phyloP scores from a whole-genome alignment of 2,888 invertebrate species.

The Plemyria rubiginata region DNA sequence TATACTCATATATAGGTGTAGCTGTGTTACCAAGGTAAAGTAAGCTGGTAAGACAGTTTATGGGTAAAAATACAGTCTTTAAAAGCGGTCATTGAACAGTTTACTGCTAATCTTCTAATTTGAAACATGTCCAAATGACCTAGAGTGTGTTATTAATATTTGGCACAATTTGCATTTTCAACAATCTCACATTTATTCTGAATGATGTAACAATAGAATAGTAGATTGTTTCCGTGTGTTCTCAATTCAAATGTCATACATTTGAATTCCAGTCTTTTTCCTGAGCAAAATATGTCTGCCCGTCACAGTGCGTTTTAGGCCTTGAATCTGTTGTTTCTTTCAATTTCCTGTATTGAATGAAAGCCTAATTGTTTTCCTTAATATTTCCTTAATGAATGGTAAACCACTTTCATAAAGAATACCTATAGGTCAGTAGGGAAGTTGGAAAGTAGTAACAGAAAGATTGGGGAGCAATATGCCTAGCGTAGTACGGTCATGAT shows the following conservation, averaged over 20 bases:
- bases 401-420: no score
- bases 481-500: no score
- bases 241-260: no score
- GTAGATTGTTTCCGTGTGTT: background rate
- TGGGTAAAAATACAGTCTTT: background rate
- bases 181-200: background rate
- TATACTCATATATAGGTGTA: background rate
- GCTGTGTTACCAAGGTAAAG: background rate
- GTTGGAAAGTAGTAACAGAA: no score
- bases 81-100: background rate
- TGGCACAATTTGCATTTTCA: background rate
- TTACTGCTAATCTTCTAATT: background rate
- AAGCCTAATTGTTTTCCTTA: background rate
- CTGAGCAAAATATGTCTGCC: background rate
- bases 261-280: background rate
- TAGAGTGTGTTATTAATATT: background rate
- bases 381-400: no score
- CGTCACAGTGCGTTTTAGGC: background rate
- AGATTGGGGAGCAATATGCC: no score
- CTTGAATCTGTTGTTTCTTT: background rate
- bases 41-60: background rate
- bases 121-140: background rate
- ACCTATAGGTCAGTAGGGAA: no score
- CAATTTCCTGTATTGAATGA: background rate
- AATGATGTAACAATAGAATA: background rate